Conservation (phyloP, 2,888 invertebrate species). For the Dicranocentrus wangi region DNA sequence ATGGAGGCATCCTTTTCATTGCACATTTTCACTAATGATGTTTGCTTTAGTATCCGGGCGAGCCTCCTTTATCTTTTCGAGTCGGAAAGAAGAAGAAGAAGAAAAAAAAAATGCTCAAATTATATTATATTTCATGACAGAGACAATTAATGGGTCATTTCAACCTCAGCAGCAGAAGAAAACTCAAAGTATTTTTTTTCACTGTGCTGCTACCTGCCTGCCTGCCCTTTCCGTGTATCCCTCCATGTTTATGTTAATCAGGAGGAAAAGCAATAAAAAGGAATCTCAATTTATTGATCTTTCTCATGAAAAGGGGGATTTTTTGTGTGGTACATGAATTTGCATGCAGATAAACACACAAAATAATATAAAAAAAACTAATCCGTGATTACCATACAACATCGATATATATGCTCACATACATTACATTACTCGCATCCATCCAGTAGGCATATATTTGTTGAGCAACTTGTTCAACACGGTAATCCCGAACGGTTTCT, state of each 20-base stretch:
- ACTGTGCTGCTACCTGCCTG: too few relatives aligned
- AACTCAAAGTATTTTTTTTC: too few relatives aligned
- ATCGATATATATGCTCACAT: too few relatives aligned
- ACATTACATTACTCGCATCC: too few relatives aligned
- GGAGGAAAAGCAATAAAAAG: constrained; percentile 10
- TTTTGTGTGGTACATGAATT: not conserved
- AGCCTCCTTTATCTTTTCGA: not conserved
- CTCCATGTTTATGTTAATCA: not conserved
- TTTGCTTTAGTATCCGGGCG: constrained; percentile 27
- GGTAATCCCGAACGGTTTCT: too few relatives aligned
- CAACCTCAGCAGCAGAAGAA: constrained; percentile 1
- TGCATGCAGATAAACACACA: not conserved
- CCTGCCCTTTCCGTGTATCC: not conserved
- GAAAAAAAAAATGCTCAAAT: constrained; percentile 13
- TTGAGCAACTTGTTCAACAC: too few relatives aligned
- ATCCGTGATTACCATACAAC: too few relatives aligned
- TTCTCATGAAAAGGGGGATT: constrained; percentile 38
- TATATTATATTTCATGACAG: constrained; percentile 54
- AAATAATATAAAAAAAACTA: too few relatives aligned
- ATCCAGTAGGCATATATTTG: too few relatives aligned
- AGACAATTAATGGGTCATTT: constrained; percentile 53
- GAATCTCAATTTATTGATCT: constrained; percentile 44
- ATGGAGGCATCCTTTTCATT: too few relatives aligned
- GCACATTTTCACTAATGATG: constrained; percentile 48
- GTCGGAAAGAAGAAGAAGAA: not conserved